A percentile compares a stretch with the other conserved stretches of the same genome.
Conservation (phyloP, 2,113 vertebrate genomes). For the Mohoua ochrocephala region DNA sequence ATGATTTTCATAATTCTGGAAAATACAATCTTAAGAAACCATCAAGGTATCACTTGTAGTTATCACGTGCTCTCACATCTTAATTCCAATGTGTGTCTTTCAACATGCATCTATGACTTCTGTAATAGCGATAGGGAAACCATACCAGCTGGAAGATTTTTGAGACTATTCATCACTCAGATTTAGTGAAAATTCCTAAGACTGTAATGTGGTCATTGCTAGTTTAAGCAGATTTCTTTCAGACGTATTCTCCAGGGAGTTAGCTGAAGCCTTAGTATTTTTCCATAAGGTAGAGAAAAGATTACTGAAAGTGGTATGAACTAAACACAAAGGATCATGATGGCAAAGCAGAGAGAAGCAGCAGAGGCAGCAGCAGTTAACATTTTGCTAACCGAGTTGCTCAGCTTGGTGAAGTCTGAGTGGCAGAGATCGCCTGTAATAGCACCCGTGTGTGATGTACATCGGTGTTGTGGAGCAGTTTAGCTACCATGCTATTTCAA, state of each 20-base stretch:
- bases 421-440: not conserved
- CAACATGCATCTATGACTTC: accelerated
- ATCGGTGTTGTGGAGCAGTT: not conserved
- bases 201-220: not conserved
- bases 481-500: not conserved
- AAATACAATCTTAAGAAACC: not conserved
- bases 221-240: not conserved
- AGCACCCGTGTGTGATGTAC: not conserved
- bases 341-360: not conserved
- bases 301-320: not conserved
- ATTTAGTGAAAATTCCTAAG: not conserved
- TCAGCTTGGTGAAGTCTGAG: not conserved
- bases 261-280: not conserved
- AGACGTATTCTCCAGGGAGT: not conserved
- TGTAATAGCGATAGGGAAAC: not conserved
- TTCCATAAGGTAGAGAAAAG: not conserved
- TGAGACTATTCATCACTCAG: not conserved
- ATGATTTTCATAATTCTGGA: not conserved
- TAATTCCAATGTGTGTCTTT: not conserved
- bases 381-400: not conserved
- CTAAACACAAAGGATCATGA: not conserved
- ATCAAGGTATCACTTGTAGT: not conserved
- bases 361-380: not conserved
- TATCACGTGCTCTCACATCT: not conserved
- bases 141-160: not conserved